These are phyloP conservation scores for Indicator indicator DNA, from an alignment of 2,113 vertebrate species.

Conservation along the genomic window DNA sequence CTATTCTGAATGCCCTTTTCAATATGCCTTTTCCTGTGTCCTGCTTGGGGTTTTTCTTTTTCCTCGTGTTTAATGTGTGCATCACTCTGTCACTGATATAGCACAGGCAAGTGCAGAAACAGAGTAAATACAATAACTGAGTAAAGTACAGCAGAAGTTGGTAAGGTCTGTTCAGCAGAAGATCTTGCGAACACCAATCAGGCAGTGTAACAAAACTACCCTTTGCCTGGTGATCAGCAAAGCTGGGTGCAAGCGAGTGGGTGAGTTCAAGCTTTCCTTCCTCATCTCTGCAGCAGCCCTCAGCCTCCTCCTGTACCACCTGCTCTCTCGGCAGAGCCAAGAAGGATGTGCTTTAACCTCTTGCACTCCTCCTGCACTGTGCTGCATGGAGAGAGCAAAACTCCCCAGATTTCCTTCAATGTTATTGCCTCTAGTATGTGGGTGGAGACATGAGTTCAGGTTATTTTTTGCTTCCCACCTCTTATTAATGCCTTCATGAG, in stretches of 20 bases:
- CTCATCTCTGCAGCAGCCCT: background rate
- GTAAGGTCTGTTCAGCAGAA: background rate
- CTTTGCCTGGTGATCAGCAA: background rate
- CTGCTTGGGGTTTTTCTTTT: background rate
- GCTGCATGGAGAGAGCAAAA: accelerated
- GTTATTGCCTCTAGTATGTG: background rate
- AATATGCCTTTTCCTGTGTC: background rate
- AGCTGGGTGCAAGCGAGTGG: accelerated
- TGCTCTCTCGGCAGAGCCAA: background rate
- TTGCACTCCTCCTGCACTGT: background rate
- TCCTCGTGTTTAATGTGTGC: background rate
- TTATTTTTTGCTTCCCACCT: background rate
- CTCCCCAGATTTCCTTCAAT: background rate
- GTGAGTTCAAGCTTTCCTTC: accelerated
- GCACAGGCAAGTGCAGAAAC: background rate
- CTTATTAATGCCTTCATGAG: background rate
- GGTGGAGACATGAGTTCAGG: background rate
- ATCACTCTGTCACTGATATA: background rate
- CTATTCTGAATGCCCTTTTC: background rate
- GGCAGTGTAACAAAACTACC: background rate
- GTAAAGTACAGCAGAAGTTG: background rate
- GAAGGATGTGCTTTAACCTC: background rate
- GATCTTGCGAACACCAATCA: background rate
- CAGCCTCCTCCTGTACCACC: background rate
- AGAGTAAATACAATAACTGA: background rate